Evolutionary conservation across 1,140 invertebrate genomes (phyloP).

Genomic region (Achatina immaculata): DNA sequence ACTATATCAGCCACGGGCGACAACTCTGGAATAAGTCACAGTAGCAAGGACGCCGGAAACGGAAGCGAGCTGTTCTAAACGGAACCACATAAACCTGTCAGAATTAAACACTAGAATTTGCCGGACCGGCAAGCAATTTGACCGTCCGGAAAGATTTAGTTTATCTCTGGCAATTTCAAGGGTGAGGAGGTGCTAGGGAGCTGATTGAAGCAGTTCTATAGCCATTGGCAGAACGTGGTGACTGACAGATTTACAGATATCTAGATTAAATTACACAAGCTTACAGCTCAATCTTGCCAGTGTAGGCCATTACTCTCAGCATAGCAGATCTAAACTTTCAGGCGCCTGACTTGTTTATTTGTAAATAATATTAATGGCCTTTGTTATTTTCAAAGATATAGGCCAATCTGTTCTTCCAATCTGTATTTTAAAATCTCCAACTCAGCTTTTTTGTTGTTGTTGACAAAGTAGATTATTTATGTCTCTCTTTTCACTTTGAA

Average conservation of each 20-base stretch:
- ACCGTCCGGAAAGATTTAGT: slow-evolving; percentile 16
- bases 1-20: background rate
- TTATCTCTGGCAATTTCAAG: background rate
- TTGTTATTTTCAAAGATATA: too few species aligned
- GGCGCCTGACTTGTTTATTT: too few species aligned
- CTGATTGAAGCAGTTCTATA: background rate
- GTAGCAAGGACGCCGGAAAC: background rate
- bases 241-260: background rate
- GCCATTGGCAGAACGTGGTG: background rate
- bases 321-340: too few species aligned
- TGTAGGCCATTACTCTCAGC: too few species aligned
- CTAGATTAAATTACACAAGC: too few species aligned
- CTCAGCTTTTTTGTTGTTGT: too few species aligned
- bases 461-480: too few species aligned
- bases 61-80: slow-evolving; percentile 11
- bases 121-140: slow-evolving; percentile 19
- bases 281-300: too few species aligned
- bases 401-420: too few species aligned
- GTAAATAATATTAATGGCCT: too few species aligned
- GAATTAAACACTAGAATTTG: slow-evolving; percentile 15
- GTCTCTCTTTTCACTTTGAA: too few species aligned
- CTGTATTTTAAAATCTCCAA: too few species aligned
- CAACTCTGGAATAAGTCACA: slow-evolving; percentile 10
- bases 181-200: background rate
- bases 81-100: slow-evolving; percentile 29